A percentile compares a stretch with the other conserved stretches of the same genome.
Conservation (phyloP, 2,797 vertebrate genomes). For the Zenarchopterus dispar region DNA sequence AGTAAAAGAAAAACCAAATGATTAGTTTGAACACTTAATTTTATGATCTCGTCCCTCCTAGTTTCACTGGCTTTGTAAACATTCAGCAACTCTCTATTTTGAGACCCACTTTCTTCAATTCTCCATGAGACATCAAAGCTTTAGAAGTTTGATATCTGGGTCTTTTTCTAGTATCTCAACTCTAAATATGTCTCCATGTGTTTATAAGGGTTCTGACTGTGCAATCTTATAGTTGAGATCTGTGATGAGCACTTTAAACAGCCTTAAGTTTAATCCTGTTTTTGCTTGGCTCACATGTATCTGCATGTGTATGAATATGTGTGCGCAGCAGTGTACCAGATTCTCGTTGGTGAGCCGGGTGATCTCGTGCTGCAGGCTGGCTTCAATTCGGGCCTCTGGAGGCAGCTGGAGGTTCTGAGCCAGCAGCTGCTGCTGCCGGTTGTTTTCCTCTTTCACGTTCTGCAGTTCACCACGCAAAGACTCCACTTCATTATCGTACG, state of each 20-base stretch:
- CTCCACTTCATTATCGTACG: constrained; percentile 91
- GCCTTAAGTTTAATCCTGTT: not conserved
- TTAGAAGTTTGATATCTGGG: not conserved
- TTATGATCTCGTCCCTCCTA: too few species aligned
- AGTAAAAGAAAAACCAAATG: too few species aligned
- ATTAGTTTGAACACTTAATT: too few species aligned
- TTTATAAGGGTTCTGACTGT: not conserved
- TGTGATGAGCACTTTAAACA: not conserved
- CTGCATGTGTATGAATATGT: not conserved
- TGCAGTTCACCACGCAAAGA: constrained; percentile 91
- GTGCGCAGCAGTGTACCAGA: constrained; percentile 81
- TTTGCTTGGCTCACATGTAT: not conserved
- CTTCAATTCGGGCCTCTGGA: constrained; percentile 95
- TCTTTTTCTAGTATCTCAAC: not conserved
- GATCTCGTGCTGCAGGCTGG: constrained; percentile 98
- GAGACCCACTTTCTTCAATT: too few species aligned
- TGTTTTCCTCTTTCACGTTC: constrained; percentile 95
- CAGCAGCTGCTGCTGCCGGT: constrained; percentile 96
- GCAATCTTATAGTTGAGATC: too few species aligned
- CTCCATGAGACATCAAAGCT: not conserved
- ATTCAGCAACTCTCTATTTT: too few species aligned
- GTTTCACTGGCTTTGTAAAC: too few species aligned
- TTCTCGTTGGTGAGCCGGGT: constrained; percentile 97
- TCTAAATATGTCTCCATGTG: not conserved
- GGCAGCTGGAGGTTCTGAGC: constrained; percentile 97